Evolutionary conservation across 2,888 invertebrate species (phyloP), one percentile per base, ranked within the genome.

Genomic region (Leucoma salicis): DNA sequence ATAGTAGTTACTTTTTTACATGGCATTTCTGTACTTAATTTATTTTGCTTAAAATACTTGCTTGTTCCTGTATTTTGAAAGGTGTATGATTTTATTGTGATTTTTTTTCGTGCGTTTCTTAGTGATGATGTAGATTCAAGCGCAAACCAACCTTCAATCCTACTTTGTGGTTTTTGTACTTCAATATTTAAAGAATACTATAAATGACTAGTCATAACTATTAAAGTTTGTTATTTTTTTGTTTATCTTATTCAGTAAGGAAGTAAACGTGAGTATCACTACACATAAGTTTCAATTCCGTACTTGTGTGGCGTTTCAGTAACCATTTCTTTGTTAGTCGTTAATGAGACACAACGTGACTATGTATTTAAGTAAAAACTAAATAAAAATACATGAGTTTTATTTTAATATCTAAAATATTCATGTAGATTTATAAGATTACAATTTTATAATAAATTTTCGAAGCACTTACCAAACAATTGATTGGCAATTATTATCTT

Each of bases 201-300:
- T 70, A 74, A 64, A 74, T 77, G 76, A 84, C 88, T 87, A 88
- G 87, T 87, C 85, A 88, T 80, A 80, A 83, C 62, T 66, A 44
- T 73, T 74, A 76, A 82, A 75, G 78, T 83, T 83, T 84, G 78
- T 82, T 86, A 84, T 80, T 75, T 67, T 77, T 74, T 72, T 75
- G 80, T 75, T 8, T 78, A 75, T 78, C 50, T 44, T 62, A 77
- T 73, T 78, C 72, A 75, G 71, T 77, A 72, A 78, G 64, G 55
- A 68, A 63, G 56, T 64, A 61, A 63, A 55, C 58, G 57, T 71
- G 67, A 74, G 74, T 81, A 80, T 81, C 81, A 81, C 85, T 82
- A 75, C 70, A 65, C 69, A 63, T 81, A 79, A 78, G 74, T 78
- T 55, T 36, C 47, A 46, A 57, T 78, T 70, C 70, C 66, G 66